phyloP scores from a whole-genome alignment of 2,113 vertebrate species.

The Dascyllus trimaculatus region DNA sequence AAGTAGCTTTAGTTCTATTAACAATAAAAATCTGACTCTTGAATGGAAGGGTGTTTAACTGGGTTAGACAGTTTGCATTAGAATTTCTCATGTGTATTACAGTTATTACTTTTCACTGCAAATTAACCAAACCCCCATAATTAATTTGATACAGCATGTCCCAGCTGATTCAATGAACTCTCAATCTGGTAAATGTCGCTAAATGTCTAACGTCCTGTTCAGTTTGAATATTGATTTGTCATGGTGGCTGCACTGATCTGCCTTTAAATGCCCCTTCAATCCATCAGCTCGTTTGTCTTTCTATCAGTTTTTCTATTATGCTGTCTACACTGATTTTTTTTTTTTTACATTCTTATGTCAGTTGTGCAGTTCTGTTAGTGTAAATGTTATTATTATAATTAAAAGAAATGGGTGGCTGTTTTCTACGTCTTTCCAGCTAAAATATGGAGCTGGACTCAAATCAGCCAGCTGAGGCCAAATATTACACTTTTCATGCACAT shows the following conservation, averaged over 20 bases:
- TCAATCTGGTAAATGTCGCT: conserved; percentile 25
- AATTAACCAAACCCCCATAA: background rate
- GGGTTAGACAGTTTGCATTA: background rate
- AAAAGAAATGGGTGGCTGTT: background rate
- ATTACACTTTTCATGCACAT: background rate
- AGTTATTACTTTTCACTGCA: background rate
- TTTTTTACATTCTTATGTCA: background rate
- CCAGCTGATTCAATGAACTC: conserved; percentile 13
- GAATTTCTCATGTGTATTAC: background rate
- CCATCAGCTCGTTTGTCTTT: background rate
- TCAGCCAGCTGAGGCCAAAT: background rate
- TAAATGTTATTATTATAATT: too few species aligned
- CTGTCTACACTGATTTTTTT: background rate
- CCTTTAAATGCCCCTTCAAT: conserved; percentile 2
- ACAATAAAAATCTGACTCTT: background rate
- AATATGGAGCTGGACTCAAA: too few species aligned
- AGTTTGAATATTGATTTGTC: conserved; percentile 22
- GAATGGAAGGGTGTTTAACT: conserved; percentile 3
- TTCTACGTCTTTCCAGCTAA: background rate
- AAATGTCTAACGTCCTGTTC: conserved; percentile 3
- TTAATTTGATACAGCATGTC: background rate
- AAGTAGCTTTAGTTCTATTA: background rate
- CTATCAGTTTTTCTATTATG: background rate
- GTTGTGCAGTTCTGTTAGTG: too few species aligned
- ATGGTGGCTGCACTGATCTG: conserved; percentile 10